Percentiles rank a stretch among this genome's conserved stretches.
These are phyloP conservation scores for Epizoanthus ramosus DNA, from an alignment of 92 coral and sea anemone genomes.

Conservation along the genomic window DNA sequence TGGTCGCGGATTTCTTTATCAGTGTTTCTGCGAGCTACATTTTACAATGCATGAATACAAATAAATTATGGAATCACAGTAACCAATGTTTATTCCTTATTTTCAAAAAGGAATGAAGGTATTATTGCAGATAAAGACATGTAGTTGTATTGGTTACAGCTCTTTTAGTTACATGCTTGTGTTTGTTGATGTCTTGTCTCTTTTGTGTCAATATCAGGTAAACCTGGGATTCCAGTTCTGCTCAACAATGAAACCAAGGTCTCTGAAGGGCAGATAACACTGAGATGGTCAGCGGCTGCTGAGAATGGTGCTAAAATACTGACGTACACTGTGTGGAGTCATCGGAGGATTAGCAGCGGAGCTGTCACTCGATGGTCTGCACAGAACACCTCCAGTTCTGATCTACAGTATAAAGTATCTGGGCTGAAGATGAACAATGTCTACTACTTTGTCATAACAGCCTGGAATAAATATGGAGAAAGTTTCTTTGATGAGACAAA, in stretches of 20 bases:
- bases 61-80: too few species aligned
- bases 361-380: not conserved
- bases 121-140: too few species aligned
- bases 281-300: not conserved
- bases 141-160: too few species aligned
- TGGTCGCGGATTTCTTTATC: too few species aligned
- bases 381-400: not conserved
- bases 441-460: conserved; percentile 12
- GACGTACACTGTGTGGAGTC: not conserved
- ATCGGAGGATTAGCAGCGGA: not conserved
- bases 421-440: not conserved
- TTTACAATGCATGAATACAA: too few species aligned
- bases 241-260: not conserved
- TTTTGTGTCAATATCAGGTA: too few species aligned
- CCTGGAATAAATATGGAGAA: not conserved
- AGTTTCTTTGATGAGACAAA: not conserved
- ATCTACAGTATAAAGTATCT: not conserved
- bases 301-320: not conserved
- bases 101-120: too few species aligned
- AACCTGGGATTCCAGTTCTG: not conserved
- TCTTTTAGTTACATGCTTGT: too few species aligned
- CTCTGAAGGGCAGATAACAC: not conserved
- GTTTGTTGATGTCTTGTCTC: not conserved
- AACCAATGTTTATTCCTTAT: too few species aligned
- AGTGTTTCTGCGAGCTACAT: too few species aligned